Evolutionary conservation across 2,797 vertebrate species (phyloP), one percentile per base, ranked within the genome.

Genomic region (Menidia menidia): DNA sequence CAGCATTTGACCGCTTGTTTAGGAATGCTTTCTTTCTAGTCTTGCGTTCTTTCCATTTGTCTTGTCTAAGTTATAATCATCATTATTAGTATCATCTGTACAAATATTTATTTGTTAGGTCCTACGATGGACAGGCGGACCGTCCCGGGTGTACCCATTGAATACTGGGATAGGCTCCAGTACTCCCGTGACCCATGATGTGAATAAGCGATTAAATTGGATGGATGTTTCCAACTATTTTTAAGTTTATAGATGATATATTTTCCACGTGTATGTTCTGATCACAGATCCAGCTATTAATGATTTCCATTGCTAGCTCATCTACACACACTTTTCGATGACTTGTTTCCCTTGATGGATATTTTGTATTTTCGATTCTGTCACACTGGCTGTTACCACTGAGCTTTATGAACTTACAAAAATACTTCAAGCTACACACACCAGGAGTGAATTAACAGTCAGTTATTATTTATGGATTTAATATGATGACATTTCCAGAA

Each of bases 281-380:
- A 0, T 0, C 0, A 0, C 1, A 0, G 5, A 41, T 64, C 6
- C 4, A 35, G 47, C 2, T 30, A 41, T 42, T 1, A 14, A 18
- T 45, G 50, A 25, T 16, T 55, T 54, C 54, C 11, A 44, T 18
- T 18, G 55, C 14, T 1, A 8, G 3, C 19, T 25, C 48, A 5
- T 39, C 7, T 55, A 3, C 51, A 35, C 4, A 51, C 25, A 25
- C 4, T 30, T 51, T 30, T 30, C 50, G 30, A 25, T 14, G 50
- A 50, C 48, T 50, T 12, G 19, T 50, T 50, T 25, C 4, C n/a
- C 48, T 50, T 50, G 19, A 8, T 10, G 19, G 18, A 25, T 11
- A 50, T 25, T 19, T 10, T 2, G 8, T 43, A 1, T 13, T 14
- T 15, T 32, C 10, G 4, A 14, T 8, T 10, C 2, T 42, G 12